Conservation (phyloP, 2,888 invertebrate genomes). For the Dryomyza anilis region DNA sequence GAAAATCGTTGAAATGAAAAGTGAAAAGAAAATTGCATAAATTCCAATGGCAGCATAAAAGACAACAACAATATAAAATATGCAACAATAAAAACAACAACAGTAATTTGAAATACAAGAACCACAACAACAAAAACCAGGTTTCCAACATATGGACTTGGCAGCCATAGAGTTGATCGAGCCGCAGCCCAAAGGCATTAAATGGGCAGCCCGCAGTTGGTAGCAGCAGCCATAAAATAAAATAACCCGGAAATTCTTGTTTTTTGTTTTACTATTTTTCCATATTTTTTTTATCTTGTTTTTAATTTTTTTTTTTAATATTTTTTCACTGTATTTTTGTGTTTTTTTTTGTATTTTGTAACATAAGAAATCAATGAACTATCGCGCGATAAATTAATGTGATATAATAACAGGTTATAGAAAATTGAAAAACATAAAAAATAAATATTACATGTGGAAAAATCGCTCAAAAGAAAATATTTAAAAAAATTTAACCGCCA, state of each 20-base stretch:
- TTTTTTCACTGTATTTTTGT: not conserved
- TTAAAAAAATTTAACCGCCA: not conserved
- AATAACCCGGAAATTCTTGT: slow-evolving; percentile 5
- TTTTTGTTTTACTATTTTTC: no score
- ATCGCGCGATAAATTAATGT: slow-evolving; percentile 1
- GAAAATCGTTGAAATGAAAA: not conserved
- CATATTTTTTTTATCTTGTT: no score
- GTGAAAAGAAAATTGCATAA: slow-evolving; percentile 11
- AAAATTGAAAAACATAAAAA: no score
- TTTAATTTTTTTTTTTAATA: no score
- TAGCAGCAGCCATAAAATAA: not conserved
- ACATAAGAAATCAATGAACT: slow-evolving; percentile 15
- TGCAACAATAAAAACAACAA: not conserved
- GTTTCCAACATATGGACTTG: not conserved
- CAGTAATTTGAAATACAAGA: not conserved
- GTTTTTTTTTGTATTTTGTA: not conserved
- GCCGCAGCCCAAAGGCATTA: no score
- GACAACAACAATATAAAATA: no score
- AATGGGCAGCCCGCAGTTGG: no score
- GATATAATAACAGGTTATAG: not conserved
- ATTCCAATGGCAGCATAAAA: slow-evolving; percentile 10
- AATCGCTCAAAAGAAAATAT: no score
- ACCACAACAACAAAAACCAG: not conserved
- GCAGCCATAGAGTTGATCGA: no score
- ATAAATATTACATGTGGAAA: no score